Evolutionary conservation across 2,797 vertebrate genomes (phyloP).

Genomic region (Neosilurus mollespiculum): DNA sequence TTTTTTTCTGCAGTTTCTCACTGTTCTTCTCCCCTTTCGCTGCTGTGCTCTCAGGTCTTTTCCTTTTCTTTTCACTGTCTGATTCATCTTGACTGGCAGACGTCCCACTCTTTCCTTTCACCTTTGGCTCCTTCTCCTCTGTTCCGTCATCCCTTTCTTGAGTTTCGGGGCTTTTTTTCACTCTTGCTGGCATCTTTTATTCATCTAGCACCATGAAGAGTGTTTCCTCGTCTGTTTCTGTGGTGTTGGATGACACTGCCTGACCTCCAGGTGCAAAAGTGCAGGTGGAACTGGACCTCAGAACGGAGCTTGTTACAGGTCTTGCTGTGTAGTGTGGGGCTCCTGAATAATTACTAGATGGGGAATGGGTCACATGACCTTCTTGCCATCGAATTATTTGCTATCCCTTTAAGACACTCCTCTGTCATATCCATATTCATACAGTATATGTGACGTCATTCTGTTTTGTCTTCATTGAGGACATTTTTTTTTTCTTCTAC

Average conservation of each 20-base stretch:
- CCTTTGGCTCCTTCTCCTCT: constrained; percentile 67
- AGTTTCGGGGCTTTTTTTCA: constrained; percentile 78
- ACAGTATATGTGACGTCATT: background rate
- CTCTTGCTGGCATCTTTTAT: constrained; percentile 87
- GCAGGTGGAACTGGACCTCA: constrained; percentile 53
- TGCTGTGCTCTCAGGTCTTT: constrained; percentile 23
- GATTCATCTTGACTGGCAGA: constrained; percentile 56
- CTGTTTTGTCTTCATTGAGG: background rate
- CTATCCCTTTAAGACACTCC: constrained; percentile 5
- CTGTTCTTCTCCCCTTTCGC: constrained; percentile 12
- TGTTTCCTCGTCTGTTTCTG: constrained; percentile 63
- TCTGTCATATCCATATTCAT: constrained; percentile 4
- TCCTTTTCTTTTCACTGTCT: constrained; percentile 55
- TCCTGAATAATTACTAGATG: constrained; percentile 85
- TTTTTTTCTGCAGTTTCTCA: constrained; percentile 42
- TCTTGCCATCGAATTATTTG: constrained; percentile 32
- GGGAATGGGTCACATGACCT: constrained; percentile 70
- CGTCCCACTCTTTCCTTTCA: constrained; percentile 62
- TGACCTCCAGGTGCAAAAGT: constrained; percentile 64
- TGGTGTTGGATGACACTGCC: constrained; percentile 76
- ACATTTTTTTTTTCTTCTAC: background rate
- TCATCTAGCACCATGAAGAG: constrained; percentile 73
- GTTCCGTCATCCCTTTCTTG: constrained; percentile 73
- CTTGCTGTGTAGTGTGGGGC: constrained; percentile 55
- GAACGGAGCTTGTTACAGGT: constrained; percentile 33